These are phyloP conservation scores for Dicrostonyx torquatus DNA, from an alignment of 2,797 vertebrate species.

Conservation along the genomic window DNA sequence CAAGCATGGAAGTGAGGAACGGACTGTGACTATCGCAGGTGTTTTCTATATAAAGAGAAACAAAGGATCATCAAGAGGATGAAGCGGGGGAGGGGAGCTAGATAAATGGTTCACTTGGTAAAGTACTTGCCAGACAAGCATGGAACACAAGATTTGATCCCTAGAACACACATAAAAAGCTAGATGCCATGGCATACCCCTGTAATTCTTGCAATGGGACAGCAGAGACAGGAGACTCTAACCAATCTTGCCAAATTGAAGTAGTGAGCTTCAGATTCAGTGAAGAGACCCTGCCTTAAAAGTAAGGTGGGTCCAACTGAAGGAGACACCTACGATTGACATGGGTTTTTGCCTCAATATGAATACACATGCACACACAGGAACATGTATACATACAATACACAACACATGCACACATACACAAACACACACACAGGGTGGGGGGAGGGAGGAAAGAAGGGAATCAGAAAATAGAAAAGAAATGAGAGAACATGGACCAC, in stretches of 20 bases:
- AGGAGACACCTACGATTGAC: no score
- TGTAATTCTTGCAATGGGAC: neutral
- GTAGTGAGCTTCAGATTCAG: neutral
- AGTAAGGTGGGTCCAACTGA: neutral
- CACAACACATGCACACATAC: neutral
- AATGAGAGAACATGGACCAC: neutral
- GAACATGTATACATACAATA: neutral
- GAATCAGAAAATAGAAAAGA: neutral
- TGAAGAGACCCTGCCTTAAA: neutral
- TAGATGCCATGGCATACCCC: neutral
- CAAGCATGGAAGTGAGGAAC: neutral
- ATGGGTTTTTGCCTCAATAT: neutral
- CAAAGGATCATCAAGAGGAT: neutral
- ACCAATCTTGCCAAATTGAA: neutral
- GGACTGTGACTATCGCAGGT: neutral
- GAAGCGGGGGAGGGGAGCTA: accelerated
- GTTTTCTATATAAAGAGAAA: neutral
- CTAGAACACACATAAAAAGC: neutral
- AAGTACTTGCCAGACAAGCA: neutral
- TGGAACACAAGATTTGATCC: neutral
- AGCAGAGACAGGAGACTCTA: neutral
- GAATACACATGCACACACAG: neutral
- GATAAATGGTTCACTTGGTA: neutral
- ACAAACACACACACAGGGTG: neutral
- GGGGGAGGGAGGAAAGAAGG: neutral